Base-by-base conservation (phyloP, 2,797 vertebrate species). In the Natrix natrix region DNA sequence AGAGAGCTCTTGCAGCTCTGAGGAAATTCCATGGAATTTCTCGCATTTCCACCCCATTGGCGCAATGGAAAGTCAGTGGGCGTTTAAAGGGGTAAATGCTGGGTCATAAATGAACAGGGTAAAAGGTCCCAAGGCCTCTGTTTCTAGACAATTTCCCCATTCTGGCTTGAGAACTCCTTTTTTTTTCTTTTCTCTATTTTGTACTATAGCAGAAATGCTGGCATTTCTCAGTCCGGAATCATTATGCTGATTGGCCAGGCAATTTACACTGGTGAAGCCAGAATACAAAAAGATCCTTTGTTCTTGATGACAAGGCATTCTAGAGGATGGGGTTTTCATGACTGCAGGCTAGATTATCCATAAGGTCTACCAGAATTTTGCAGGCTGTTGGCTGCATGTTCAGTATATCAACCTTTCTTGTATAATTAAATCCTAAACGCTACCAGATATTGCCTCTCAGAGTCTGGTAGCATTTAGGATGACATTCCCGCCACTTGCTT, bases 11-110 rank as follows among this genome's bases (percentile, higher is more conserved):
- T 95, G 90, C 83, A 61, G 48, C 91, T 94, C 92, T 92, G 93
- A 93, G 93, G 94, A 95, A 94, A 95, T 96, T 96, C 94, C 93
- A 92, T 54, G 13, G 52, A 87, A 66, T 87, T 92, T 32, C 43
- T 93, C 55, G 7, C 61, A 57, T 93, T 83, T 87, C 22, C 93
- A 0, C 0, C 86, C 95, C 54, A 0, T 0, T 1, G 0, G 91
- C 69, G 86, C 91, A 95, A 89, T 96, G 96, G 94, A 97, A 96
- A 95, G 93, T 94, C 92, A 78, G 96, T 96, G 96, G 96, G 96
- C 93, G 96, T 96, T 93, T 92, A 95, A 94, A 96, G 87, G 87
- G 90, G 86, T 95, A 93, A 93, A 94, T 74, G 86, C 1, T 91
- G 94, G 92, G 91, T 92, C 92, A 91, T 11, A 24, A 93, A 93